phyloP scores from a whole-genome alignment of 2,113 vertebrate species.

The Grantiella picta region DNA sequence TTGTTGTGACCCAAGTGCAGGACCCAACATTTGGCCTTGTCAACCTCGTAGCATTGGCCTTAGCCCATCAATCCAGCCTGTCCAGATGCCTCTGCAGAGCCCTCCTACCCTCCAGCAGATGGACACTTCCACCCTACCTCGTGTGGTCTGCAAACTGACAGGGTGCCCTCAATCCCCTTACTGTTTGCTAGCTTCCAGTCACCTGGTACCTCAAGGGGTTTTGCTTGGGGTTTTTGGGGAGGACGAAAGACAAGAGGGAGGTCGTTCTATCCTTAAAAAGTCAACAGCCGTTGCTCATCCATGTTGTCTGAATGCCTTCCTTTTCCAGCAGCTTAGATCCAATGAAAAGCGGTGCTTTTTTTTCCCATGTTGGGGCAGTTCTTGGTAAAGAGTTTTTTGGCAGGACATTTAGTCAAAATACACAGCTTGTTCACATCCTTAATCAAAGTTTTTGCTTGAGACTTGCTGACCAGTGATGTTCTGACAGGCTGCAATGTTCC shows the following conservation, averaged over 20 bases:
- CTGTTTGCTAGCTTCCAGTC: not conserved
- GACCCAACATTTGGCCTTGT: not conserved
- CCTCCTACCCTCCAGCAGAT: not conserved
- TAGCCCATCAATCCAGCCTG: not conserved
- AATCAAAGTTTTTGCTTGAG: not conserved
- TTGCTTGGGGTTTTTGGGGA: not conserved
- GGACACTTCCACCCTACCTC: not conserved
- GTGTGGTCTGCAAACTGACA: not conserved
- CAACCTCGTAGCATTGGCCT: fast-evolving
- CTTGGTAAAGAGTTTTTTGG: not conserved
- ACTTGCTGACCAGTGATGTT: not conserved
- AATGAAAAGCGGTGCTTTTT: not conserved
- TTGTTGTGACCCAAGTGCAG: not conserved
- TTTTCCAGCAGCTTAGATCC: not conserved
- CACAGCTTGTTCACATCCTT: not conserved
- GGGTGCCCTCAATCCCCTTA: fast-evolving
- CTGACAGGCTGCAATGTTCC: not conserved
- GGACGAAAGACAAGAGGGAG: not conserved
- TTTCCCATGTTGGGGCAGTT: not conserved
- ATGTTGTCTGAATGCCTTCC: not conserved
- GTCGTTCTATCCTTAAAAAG: not conserved
- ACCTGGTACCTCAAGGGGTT: not conserved
- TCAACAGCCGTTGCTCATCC: not conserved
- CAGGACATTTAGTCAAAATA: not conserved
- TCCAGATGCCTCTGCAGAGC: not conserved